Evolutionary conservation across 2,888 invertebrate genomes (phyloP).

Genomic region (Meghimatium bilineatum): DNA sequence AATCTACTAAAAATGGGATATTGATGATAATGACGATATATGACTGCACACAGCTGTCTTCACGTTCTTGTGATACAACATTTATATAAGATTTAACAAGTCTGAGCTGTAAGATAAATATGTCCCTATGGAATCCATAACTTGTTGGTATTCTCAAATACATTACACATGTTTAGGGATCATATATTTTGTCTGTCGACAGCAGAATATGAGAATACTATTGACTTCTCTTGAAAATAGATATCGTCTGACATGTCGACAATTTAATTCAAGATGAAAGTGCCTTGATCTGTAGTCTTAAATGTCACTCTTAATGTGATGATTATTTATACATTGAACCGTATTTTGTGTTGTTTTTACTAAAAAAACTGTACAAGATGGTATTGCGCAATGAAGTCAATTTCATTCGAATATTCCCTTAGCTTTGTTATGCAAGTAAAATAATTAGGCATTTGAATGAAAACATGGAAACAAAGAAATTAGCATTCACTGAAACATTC

Average conservation of each 20-base stretch:
- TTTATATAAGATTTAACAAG: neutral
- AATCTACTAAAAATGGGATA: too few species aligned
- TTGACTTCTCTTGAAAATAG: neutral
- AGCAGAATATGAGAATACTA: neutral
- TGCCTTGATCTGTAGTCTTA: neutral
- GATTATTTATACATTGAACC: constrained; percentile 6
- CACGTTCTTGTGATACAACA: neutral
- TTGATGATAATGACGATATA: too few species aligned
- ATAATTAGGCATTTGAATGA: too few species aligned
- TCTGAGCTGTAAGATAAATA: neutral
- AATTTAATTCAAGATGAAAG: constrained; percentile 17
- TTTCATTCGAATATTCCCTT: too few species aligned
- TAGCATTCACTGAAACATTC: too few species aligned
- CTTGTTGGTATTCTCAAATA: neutral
- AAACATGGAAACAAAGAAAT: too few species aligned
- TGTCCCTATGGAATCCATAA: neutral
- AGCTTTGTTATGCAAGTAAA: too few species aligned
- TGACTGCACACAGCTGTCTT: neutral
- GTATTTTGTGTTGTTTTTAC: neutral
- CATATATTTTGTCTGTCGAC: neutral
- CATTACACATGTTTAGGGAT: neutral
- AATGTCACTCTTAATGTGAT: constrained; percentile 3
- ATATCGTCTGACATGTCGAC: constrained; percentile 15
- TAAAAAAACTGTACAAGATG: neutral
- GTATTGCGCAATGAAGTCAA: too few species aligned